These are phyloP conservation scores for Leptopilina clavipes DNA, from an alignment of 1,140 invertebrate genomes.

Conservation along the genomic window DNA sequence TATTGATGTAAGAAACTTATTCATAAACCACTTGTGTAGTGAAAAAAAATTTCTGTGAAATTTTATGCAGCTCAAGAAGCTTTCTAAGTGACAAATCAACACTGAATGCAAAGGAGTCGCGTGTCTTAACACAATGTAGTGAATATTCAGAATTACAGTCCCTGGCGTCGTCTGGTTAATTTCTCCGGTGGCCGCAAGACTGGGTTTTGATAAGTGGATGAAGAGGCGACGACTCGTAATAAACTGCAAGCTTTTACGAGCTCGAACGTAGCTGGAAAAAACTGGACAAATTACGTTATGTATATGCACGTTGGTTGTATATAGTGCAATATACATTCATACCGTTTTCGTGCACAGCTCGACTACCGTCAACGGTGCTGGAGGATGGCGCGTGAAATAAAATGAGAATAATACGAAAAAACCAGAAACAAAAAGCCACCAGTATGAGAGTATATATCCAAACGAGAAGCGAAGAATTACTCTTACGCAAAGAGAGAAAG, in stretches of 20 bases:
- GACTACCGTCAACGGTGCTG: not conserved
- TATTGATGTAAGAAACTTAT: too few species aligned
- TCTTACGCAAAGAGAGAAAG: not conserved
- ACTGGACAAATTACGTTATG: constrained; percentile 27
- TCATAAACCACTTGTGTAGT: too few species aligned
- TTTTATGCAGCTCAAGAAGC: not conserved
- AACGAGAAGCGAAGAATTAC: constrained; percentile 11
- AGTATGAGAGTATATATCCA: not conserved
- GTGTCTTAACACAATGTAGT: constrained; percentile 11
- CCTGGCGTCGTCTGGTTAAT: constrained; percentile 18
- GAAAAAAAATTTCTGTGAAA: too few species aligned
- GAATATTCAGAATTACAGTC: constrained; percentile 28
- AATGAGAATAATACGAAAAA: constrained; percentile 34
- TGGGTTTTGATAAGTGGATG: constrained; percentile 25
- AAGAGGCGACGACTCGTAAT: constrained; percentile 33
- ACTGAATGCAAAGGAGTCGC: not conserved
- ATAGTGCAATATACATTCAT: not conserved
- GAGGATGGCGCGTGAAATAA: constrained; percentile 14
- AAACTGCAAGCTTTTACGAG: constrained; percentile 29
- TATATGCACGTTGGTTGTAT: not conserved
- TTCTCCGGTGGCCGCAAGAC: constrained; percentile 19
- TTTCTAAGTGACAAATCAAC: not conserved
- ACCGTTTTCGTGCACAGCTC: not conserved
- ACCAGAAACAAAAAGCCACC: not conserved
- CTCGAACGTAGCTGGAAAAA: not conserved